phyloP scores from a whole-genome alignment of 2,888 invertebrate species.

The Leptinotarsa peninsularis region DNA sequence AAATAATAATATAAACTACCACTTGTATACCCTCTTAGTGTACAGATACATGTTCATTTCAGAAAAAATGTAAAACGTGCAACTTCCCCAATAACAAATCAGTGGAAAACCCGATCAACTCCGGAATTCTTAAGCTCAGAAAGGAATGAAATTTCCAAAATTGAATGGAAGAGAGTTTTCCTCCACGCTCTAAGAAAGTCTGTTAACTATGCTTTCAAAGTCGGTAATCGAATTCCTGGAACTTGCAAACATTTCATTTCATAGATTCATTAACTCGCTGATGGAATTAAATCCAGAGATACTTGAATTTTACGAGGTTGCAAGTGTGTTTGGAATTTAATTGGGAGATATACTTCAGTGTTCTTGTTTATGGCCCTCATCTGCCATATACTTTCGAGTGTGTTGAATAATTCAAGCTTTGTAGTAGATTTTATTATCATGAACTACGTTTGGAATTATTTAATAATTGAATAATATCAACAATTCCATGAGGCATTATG shows the following conservation, averaged over 20 bases:
- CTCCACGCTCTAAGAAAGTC: neutral
- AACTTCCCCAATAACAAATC: neutral
- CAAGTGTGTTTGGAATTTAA: neutral
- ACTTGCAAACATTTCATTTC: slow-evolving; percentile 8
- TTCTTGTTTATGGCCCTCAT: neutral
- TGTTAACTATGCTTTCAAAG: slow-evolving; percentile 7
- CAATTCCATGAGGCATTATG: no score
- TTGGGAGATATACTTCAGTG: neutral
- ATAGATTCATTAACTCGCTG: neutral
- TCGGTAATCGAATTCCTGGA: neutral
- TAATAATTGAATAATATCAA: no score
- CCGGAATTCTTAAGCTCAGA: neutral
- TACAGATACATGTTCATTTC: no score
- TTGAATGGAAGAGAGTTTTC: neutral
- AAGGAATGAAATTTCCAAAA: neutral
- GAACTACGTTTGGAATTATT: no score
- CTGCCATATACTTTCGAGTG: no score
- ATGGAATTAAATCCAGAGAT: neutral
- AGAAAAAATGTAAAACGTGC: no score
- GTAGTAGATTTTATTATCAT: no score
- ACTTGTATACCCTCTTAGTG: no score
- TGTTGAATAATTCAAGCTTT: no score
- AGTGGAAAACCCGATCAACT: neutral
- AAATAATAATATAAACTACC: no score
- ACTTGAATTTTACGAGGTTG: slow-evolving; percentile 2